A percentile compares a stretch with the other conserved stretches of the same genome.
phyloP scores from a whole-genome alignment of 2,113 vertebrate species.

The Phoxinus phoxinus region DNA sequence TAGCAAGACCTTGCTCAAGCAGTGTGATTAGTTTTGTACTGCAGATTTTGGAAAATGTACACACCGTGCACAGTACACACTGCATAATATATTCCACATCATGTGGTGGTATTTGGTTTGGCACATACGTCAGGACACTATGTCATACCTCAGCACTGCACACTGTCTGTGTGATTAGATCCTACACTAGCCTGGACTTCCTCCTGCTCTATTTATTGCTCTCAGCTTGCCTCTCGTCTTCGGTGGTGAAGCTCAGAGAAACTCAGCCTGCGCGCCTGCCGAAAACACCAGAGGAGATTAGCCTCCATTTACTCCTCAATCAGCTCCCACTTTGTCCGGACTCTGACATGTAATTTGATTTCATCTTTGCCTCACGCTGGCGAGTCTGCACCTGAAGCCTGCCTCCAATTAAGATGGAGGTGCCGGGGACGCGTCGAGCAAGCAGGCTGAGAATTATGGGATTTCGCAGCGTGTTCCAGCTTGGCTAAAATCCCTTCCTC shows the following conservation, averaged over 20 bases:
- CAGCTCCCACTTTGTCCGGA: conserved; percentile 59
- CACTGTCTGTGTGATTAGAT: conserved; percentile 19
- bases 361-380: conserved; percentile 56
- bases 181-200: conserved; percentile 11
- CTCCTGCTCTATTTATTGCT: conserved; percentile 44
- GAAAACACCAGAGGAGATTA: conserved; percentile 60
- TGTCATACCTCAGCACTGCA: not conserved
- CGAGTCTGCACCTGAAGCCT: conserved; percentile 43
- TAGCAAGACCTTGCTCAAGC: not conserved
- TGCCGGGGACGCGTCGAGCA: conserved; percentile 24
- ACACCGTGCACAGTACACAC: not conserved
- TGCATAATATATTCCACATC: not conserved
- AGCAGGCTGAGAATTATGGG: conserved; percentile 56
- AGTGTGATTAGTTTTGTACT: not conserved
- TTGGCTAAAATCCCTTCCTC: conserved; percentile 45
- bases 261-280: conserved; percentile 24
- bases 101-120: not conserved
- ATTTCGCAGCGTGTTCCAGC: conserved; percentile 54
- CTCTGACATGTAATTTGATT: conserved; percentile 69
- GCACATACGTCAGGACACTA: not conserved
- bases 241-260: conserved; percentile 18
- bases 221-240: conserved; percentile 40
- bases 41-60: not conserved
- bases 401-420: conserved; percentile 54
- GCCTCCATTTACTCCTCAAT: conserved; percentile 54